These are phyloP conservation scores for Hyles vespertilio DNA, from an alignment of 1,140 invertebrate species.

Conservation along the genomic window DNA sequence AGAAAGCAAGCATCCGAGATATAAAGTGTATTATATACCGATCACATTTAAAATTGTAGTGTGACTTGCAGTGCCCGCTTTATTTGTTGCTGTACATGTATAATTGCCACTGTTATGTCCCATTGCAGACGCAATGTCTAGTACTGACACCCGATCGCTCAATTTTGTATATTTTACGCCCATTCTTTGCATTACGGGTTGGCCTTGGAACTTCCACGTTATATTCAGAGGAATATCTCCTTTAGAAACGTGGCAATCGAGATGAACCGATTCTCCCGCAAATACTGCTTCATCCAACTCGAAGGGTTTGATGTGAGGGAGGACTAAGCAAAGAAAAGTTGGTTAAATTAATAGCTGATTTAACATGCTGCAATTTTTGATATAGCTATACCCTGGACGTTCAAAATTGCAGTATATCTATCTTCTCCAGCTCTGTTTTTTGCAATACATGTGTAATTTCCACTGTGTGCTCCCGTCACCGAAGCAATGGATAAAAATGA, in stretches of 20 bases:
- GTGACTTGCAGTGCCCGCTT: conserved; percentile 82
- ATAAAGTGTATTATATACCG: conserved; percentile 76
- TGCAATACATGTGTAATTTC: conserved; percentile 82
- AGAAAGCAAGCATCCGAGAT: conserved; percentile 38
- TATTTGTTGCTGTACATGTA: conserved; percentile 86
- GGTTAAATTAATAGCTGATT: conserved; percentile 65
- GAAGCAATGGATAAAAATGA: conserved; percentile 81
- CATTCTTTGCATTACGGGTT: conserved; percentile 78
- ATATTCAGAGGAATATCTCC: conserved; percentile 87
- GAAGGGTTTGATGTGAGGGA: conserved; percentile 86
- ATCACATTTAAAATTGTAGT: conserved; percentile 84
- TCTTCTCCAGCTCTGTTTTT: conserved; percentile 80
- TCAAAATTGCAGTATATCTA: conserved; percentile 76
- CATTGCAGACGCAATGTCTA: conserved; percentile 86
- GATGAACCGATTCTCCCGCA: conserved; percentile 85
- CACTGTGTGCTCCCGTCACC: conserved; percentile 78
- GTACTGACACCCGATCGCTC: conserved; percentile 84
- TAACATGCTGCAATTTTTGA: conserved; percentile 58
- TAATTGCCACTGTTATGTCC: conserved; percentile 87
- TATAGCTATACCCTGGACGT: conserved; percentile 79
- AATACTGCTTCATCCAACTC: conserved; percentile 86
- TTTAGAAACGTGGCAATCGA: conserved; percentile 85
- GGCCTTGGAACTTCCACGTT: conserved; percentile 86
- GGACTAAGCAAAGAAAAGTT: conserved; percentile 77
- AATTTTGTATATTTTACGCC: conserved; percentile 84